A percentile compares a stretch with the other conserved stretches of the same genome.
Evolutionary conservation across 1,140 invertebrate species (phyloP).

Genomic region (Trichoplusia ni): DNA sequence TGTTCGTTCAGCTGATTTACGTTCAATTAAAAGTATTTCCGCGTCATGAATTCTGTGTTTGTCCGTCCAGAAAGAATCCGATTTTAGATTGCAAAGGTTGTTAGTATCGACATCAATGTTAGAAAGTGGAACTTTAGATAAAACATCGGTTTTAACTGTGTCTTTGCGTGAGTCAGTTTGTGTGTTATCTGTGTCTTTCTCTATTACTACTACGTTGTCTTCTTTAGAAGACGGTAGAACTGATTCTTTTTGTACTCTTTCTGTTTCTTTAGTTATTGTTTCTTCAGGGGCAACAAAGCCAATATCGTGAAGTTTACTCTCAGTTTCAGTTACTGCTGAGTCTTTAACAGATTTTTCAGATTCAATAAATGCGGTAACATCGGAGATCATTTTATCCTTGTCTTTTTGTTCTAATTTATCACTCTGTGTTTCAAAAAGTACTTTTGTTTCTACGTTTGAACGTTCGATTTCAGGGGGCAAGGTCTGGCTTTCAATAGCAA

Average conservation of each 20-base stretch:
- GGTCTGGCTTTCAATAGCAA: not conserved
- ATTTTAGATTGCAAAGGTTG: constrained; percentile 52
- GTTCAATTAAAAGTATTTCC: constrained; percentile 52
- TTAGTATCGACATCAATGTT: constrained; percentile 56
- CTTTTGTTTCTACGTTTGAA: not conserved
- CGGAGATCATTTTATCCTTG: not conserved
- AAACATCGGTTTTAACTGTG: not conserved
- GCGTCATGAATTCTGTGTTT: constrained; percentile 61
- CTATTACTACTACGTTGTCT: not conserved
- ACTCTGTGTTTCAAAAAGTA: not conserved
- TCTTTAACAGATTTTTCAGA: not conserved
- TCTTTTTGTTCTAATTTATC: not conserved
- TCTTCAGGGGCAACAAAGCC: too few species aligned
- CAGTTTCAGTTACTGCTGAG: not conserved
- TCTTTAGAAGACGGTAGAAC: not conserved
- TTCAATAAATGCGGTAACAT: constrained; percentile 1
- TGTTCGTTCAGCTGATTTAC: constrained; percentile 41
- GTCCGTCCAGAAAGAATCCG: constrained; percentile 64
- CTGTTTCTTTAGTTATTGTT: not conserved
- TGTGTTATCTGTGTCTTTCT: not conserved
- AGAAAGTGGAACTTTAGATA: constrained; percentile 35
- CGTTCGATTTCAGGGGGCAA: not conserved
- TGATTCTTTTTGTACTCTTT: not conserved
- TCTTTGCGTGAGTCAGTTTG: not conserved
- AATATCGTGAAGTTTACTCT: not conserved